Base-by-base conservation (phyloP, 2,113 vertebrate species). In the Saccopteryx leptura region DNA sequence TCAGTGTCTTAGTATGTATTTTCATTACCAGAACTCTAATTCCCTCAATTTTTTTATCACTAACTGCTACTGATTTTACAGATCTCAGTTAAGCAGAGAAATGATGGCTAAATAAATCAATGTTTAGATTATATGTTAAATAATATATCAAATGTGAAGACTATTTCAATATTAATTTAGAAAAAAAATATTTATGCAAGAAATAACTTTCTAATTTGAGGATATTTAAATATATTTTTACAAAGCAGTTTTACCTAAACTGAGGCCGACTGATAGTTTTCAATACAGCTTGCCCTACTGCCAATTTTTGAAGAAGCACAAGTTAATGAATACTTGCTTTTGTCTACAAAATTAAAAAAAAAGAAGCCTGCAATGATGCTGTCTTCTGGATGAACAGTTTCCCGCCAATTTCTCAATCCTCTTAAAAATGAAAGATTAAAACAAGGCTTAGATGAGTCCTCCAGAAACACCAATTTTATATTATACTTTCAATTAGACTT, bases 401-500 rank as follows among this genome's bases (percentile, higher is more conserved):
- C 18, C 4, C 66, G 24, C 5, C 33, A 9, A 92, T 84, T 84
- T 61, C 26, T 90, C 10, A 39, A 60, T 80, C 74, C 48, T 60
- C 50, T 91, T 91, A 85, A 90, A 93, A 93, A 89, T 54, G 14
- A 93, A 94, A 31, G 58, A 68, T 66, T 23, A 68, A 95, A 90
- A 75, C 54, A 86, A 19, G 9, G 15, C 9, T 83, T 86, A 50
- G 21, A 71, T 13, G 48, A 69, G 28, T 87, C 31, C 21, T 84
- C 15, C 46, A 84, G 81, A 90, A 95, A 61, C 12, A 92, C 84
- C 58, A 80, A 21, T 76, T 69, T 90, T 92, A 69, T 39, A 50
- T 1, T 60, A 9, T 58, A 58, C 91, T 74, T 88, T 63, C 79
- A 14, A 17, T 87, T 52, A 58, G 66, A 88, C 33, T 65, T 86